Evolutionary conservation across 2,888 invertebrate genomes (phyloP), one percentile per base, ranked within the genome.

Genomic region (Parnassius smintheus): DNA sequence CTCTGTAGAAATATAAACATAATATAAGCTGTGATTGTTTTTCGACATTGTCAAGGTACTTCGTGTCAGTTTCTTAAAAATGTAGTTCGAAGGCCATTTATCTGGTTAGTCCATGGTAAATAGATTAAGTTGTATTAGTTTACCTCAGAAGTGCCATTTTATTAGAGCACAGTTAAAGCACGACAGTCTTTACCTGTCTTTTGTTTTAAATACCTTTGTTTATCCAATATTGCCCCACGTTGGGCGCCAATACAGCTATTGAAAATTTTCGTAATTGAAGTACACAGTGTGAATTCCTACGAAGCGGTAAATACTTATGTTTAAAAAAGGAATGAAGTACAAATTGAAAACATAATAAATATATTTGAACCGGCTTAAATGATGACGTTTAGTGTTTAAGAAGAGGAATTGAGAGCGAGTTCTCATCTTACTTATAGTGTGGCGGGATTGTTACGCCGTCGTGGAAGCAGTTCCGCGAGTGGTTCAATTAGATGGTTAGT

Each of bases 141-240:
- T 86, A 86, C 88, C 87, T 88, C 88, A 84, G 77, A 78, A 85
- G 89, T 86, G 89, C 88, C 89, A 87, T 87, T 81, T 76, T 72
- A 68, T 52, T 52, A 54, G 52, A 57, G 71, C 72, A 73, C 65
- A 66, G 61, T 65, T 66, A 13, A 13, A 46, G 12, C 46, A 46
- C 46, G 11, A 46, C 46, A 12, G 46, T n/a, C 46, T 46, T n/a
- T 46, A 65, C 67, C 63, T 68, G 63, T 58, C 65, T 68, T 65
- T 55, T 52, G 51, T 61, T 56, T 48, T 48, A 50, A 49, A 51
- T 62, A 18, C 18, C 63, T 58, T 63, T 53, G 46, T 66, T 71
- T n/a, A 8, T 12, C 60, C 22, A 22, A 44, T 22, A 13, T 12
- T 2, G 56, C 48, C 69, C 72, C 76, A 57, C 67, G 69, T 67